A percentile compares a stretch with the other conserved stretches of the same genome.
Evolutionary conservation across 2,797 vertebrate species (phyloP).

Genomic region (Chelidonichthys spinosus): DNA sequence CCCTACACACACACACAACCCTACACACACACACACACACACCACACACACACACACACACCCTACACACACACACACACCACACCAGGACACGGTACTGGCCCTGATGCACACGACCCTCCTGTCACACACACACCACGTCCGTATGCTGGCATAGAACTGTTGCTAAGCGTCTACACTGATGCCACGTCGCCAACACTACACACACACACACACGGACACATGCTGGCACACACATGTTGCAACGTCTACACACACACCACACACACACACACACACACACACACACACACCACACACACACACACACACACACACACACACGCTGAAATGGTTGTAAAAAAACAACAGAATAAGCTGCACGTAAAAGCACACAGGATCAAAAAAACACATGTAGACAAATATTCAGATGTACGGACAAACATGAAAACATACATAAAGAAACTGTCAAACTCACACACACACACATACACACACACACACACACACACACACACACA

Average conservation of each 20-base stretch:
- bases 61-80: constrained; percentile 30
- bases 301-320: neutral
- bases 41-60: constrained; percentile 4
- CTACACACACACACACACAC: constrained; percentile 16
- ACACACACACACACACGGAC: neutral
- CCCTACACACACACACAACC: constrained; percentile 28
- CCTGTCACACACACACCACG: constrained; percentile 69
- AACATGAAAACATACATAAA: neutral
- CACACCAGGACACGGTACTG: constrained; percentile 57
- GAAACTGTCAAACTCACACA: neutral
- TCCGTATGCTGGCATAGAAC: constrained; percentile 63
- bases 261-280: neutral
- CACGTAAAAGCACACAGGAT: neutral
- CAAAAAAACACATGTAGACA: neutral
- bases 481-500: neutral
- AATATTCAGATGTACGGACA: neutral
- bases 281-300: neutral
- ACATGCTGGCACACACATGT: no score
- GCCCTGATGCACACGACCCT: no score
- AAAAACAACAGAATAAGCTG: neutral
- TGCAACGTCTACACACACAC: neutral
- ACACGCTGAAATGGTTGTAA: neutral
- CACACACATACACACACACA: neutral
- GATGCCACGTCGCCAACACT: neutral
- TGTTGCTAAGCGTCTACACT: constrained; percentile 43